Evolutionary conservation across 2,888 invertebrate genomes (phyloP).

Genomic region (Exocentrus adspersus): DNA sequence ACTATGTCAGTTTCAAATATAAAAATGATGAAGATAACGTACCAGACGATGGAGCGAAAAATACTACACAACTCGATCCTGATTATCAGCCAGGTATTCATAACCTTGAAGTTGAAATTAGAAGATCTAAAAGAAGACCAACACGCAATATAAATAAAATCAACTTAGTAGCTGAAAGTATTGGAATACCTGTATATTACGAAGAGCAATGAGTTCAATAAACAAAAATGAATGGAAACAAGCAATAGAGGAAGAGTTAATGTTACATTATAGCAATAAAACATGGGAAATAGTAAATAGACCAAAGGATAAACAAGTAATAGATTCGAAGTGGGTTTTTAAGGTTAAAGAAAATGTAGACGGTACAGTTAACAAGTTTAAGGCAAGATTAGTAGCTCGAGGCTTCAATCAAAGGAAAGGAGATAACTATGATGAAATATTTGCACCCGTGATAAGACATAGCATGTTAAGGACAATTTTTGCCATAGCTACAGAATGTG

Average conservation of each 20-base stretch:
- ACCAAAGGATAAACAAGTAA: not conserved
- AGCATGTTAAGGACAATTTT: not conserved
- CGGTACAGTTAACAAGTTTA: constrained; percentile 4
- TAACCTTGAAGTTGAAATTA: not conserved
- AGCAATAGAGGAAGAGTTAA: not conserved
- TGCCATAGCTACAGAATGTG: not conserved
- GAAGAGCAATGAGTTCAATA: not conserved
- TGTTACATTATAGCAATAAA: not conserved
- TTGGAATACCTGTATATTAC: not conserved
- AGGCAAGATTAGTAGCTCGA: constrained; percentile 6
- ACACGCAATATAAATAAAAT: not conserved
- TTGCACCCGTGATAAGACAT: not conserved
- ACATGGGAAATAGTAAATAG: not conserved
- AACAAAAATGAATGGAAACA: not conserved
- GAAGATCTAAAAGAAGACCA: not conserved
- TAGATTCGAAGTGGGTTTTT: constrained; percentile 12
- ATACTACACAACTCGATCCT: not conserved
- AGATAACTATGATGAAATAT: not conserved
- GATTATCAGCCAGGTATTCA: not conserved
- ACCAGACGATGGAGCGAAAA: not conserved
- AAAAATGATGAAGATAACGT: not conserved
- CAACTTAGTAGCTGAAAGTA: not conserved
- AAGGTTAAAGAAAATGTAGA: not conserved
- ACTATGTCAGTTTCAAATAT: not conserved
- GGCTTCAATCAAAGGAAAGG: constrained; percentile 2